Evolutionary conservation across 2,888 invertebrate species (phyloP), one percentile per base, ranked within the genome.

Genomic region (Andrena bucephala): DNA sequence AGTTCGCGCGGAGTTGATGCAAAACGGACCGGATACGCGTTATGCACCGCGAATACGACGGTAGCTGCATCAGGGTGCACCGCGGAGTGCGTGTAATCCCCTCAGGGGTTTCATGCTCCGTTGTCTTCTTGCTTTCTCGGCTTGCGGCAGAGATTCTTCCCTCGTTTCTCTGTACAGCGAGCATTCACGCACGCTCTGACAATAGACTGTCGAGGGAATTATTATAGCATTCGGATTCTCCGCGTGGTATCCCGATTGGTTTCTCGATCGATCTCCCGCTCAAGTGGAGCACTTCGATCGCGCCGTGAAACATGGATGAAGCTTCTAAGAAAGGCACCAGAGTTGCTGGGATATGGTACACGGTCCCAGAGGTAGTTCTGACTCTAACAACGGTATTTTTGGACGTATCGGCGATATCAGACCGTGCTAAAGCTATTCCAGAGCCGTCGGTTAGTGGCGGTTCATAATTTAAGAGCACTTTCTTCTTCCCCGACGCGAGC

Each of bases 381-480:
- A 27, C 57, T 20, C 4, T 4, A 13, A 10, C 27, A 57, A 24
- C 10, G 57, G 24, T 27, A 57, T 27, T 27, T 42, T 7, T 4
- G 1, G 27, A 27, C 57, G 8, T 13, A 24, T 27, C 57, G 24
- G 24, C 24, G 57, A 57, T 13, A 24, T 27, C 27, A 27, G 57
- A 27, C 27, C 27, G 24, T 27, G 10, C 13, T 57, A 1, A 27
- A 24, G 10, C 57, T 24, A 10, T 24, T 57, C 57, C 24, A 5
- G 10, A 57, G 27, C 57, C 4, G 52, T 27, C 10, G 27, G 8
- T 10, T 10, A 57, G 10, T 4, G 24, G 24, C 24, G 10, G 4
- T 57, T 57, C 27, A 57, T 57, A 24, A 57, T 27, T 57, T 57
- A 57, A 57, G 4, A 57, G 57, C 57, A 57, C 57, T 57, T 27